Evolutionary conservation across 1,140 invertebrate genomes (phyloP).

Genomic region (Ceratitis capitata): DNA sequence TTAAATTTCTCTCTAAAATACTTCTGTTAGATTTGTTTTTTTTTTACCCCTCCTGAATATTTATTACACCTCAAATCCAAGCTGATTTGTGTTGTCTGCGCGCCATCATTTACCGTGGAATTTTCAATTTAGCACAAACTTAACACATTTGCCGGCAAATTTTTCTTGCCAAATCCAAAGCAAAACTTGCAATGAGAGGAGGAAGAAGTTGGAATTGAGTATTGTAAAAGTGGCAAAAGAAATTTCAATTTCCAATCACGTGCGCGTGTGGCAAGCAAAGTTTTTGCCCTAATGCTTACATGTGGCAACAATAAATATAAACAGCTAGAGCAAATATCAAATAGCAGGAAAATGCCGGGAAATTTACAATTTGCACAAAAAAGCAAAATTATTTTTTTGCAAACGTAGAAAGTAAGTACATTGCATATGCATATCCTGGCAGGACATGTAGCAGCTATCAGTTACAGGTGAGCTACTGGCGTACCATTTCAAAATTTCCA

Average conservation of each 20-base stretch:
- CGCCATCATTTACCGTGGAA: background rate
- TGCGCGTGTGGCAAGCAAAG: background rate
- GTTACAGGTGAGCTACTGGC: background rate
- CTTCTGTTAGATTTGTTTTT: no score
- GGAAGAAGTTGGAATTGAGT: background rate
- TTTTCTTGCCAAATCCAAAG: background rate
- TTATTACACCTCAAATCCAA: background rate
- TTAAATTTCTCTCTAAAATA: background rate
- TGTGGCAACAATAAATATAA: conserved; percentile 3
- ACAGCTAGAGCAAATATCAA: no score
- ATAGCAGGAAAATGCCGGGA: background rate
- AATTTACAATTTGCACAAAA: background rate
- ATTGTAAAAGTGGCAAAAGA: conserved; percentile 1
- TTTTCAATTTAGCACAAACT: conserved; percentile 33
- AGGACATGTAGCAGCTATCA: background rate
- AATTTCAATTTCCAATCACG: background rate
- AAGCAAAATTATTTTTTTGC: no score
- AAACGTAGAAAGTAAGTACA: background rate
- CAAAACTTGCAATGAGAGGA: background rate
- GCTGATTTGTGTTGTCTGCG: conserved; percentile 26
- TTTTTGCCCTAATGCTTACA: background rate
- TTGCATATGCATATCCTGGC: background rate
- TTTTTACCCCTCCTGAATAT: background rate
- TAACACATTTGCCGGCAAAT: conserved; percentile 25
- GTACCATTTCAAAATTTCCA: background rate